phyloP scores from a whole-genome alignment of 2,797 vertebrate genomes.

The Rhinoraja longicauda region DNA sequence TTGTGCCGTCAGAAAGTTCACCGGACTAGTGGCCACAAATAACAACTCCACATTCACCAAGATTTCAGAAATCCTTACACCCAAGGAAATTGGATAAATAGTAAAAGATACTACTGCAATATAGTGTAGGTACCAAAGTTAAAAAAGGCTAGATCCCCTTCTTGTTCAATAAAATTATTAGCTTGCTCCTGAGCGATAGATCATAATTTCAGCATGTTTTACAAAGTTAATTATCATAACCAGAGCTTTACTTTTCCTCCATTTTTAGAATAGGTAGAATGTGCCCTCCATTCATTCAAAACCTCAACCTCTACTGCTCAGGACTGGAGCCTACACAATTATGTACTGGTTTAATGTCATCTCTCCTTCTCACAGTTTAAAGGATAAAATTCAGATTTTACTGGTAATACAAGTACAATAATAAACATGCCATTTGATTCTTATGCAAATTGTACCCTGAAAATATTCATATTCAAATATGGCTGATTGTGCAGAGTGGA shows the following conservation, averaged over 20 bases:
- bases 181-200: neutral
- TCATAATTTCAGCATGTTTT: neutral
- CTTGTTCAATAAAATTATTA: neutral
- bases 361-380: too few relatives aligned
- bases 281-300: too few relatives aligned
- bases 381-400: neutral
- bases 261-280: neutral
- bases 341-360: too few relatives aligned
- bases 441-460: neutral
- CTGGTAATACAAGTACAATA: neutral
- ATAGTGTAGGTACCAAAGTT: neutral
- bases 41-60: neutral
- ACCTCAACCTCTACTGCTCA: neutral
- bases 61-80: neutral
- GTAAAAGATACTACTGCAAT: neutral
- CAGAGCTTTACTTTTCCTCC: neutral
- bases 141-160: neutral
- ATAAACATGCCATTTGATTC: neutral
- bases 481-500: too few relatives aligned
- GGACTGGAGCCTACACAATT: neutral
- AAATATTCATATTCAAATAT: neutral
- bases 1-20: neutral
- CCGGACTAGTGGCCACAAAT: neutral
- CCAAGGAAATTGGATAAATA: neutral
- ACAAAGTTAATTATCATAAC: neutral